Evolutionary conservation across 2,113 vertebrate species (phyloP).

Genomic region (Apodemus sylvaticus): DNA sequence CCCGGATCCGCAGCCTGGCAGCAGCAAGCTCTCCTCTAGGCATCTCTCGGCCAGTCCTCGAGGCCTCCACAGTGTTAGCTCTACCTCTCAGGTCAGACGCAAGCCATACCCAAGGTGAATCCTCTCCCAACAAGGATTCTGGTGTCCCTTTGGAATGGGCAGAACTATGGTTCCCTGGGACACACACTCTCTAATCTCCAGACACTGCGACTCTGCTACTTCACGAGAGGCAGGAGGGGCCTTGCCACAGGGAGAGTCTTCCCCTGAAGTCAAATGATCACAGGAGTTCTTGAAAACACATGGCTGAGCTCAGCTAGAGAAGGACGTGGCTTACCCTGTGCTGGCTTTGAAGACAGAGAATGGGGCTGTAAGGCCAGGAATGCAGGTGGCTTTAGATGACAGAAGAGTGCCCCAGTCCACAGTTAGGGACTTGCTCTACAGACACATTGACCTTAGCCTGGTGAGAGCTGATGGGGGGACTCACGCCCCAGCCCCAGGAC

Average conservation of each 20-base stretch:
- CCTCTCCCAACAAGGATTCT: neutral
- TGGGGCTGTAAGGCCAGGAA: neutral
- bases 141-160: too few species aligned
- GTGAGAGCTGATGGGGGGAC: neutral
- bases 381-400: neutral
- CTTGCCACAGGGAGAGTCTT: neutral
- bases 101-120: neutral
- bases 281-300: neutral
- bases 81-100: neutral
- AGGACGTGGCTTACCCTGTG: neutral
- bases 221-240: neutral
- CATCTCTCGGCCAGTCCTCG: neutral
- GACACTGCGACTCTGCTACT: neutral
- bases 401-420: neutral
- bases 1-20: neutral
- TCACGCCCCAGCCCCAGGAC: neutral
- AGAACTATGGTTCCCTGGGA: neutral
- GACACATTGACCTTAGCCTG: neutral
- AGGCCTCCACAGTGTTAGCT: neutral
- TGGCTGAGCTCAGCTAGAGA: neutral
- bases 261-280: too few species aligned
- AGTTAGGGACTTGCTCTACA: neutral
- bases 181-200: neutral
- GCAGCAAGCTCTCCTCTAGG: too few species aligned
- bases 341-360: neutral